Evolutionary conservation across 2,113 vertebrate species (phyloP).

Genomic region (Myotis lucifugus): DNA sequence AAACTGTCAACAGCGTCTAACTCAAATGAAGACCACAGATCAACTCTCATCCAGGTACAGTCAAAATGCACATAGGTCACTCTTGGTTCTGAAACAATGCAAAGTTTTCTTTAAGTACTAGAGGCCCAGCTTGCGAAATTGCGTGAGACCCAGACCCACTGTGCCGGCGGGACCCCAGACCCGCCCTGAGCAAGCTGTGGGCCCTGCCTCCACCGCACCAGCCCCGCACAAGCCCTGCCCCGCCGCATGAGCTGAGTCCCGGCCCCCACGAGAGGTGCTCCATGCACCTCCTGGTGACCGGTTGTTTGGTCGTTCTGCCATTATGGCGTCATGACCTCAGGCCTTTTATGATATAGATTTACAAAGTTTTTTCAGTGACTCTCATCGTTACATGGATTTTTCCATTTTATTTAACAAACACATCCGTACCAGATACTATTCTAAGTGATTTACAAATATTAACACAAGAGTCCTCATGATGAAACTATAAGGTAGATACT

Average conservation of each 20-base stretch:
- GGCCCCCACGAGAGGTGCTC: no score
- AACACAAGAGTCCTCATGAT: not conserved
- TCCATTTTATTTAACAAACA: not conserved
- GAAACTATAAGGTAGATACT: accelerated
- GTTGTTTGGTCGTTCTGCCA: no score
- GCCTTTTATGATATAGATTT: no score
- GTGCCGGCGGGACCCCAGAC: no score
- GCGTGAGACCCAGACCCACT: no score
- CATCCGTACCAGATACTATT: not conserved
- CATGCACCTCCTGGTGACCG: no score
- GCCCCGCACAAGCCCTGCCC: no score
- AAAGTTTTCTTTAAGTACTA: not conserved
- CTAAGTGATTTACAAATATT: not conserved
- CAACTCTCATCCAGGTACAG: not conserved
- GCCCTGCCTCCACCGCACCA: no score
- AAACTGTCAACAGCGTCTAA: accelerated
- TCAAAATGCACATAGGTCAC: not conserved
- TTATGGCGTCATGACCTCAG: no score
- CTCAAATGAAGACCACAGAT: not conserved
- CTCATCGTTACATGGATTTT: not conserved
- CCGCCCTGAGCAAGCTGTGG: no score
- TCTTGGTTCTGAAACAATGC: not conserved
- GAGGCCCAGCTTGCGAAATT: no score
- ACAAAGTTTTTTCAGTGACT: not conserved
- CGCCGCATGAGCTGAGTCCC: no score